Evolutionary conservation across 2,113 vertebrate species (phyloP), one percentile per base, ranked within the genome.

Genomic region (Plectropomus leopardus): DNA sequence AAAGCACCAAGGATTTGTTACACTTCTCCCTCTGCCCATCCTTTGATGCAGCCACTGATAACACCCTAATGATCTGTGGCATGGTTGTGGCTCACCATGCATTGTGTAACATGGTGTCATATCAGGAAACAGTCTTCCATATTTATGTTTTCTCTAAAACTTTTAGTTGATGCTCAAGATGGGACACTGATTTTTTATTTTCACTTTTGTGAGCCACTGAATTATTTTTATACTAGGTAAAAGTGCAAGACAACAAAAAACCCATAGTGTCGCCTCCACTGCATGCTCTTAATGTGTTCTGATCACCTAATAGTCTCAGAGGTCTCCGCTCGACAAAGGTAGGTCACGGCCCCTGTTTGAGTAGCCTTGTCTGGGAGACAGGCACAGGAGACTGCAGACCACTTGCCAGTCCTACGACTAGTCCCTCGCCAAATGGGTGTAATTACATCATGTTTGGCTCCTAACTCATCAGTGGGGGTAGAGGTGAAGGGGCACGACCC

Each of bases 361-460:
- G 66, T 50, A 48, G 55, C 58, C 63, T 60, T 71, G 82, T 90
- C 86, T 82, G 64, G 68, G 87, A 84, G 81, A 78, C 76, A 58
- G 76, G 70, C 55, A 45, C 78, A 74, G 60, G 68, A 80, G 81
- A 76, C 84, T 17, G 57, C 72, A 76, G 79, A 80, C 86, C 87
- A 87, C 90, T 88, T 88, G 86, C 82, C 86, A 80, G 71, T 84
- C 76, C 76, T 72, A 28, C n/a, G 51, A 74, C 79, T 66, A 67
- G 79, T 85, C 76, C 67, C 59, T 5, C 66, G 78, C 86, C 78
- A 82, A 84, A 91, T 89, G 87, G 85, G 82, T 86, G 85, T 93
- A 94, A 95, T 95, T 93, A 94, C 87, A 91, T 92, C 70, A 73
- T 84, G 89, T 91, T 87, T 78, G 89, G 86, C 83, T 90, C 86